Conservation (phyloP, 2,113 vertebrate genomes). For the Gallinago jamesoni region DNA sequence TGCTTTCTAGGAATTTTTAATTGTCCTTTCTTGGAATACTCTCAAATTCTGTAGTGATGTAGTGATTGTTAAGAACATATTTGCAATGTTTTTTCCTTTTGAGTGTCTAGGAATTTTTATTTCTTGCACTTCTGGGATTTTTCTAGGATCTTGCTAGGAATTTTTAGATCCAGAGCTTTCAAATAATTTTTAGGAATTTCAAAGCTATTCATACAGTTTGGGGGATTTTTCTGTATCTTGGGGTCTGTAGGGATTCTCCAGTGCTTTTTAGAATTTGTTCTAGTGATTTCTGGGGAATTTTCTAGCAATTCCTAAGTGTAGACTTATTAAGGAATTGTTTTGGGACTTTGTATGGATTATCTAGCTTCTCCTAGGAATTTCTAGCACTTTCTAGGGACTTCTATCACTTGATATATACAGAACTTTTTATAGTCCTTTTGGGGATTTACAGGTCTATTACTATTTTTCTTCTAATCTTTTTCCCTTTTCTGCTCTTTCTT, state of each 20-base stretch:
- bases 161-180: background rate
- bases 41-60: background rate
- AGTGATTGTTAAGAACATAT: background rate
- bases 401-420: background rate
- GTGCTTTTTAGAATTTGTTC: background rate
- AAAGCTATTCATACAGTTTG: background rate
- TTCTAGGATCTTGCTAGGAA: background rate
- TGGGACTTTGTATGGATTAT: background rate
- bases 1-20: background rate
- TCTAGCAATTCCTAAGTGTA: background rate
- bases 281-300: background rate
- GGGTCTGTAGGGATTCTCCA: background rate
- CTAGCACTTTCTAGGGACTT: background rate
- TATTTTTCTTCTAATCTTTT: background rate
- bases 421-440: background rate
- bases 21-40: background rate
- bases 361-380: background rate
- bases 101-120: background rate
- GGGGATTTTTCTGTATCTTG: background rate
- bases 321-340: background rate
- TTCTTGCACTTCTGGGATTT: background rate
- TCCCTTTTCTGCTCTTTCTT: background rate
- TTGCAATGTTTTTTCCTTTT: background rate
- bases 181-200: background rate
- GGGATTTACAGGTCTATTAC: background rate